Evolutionary conservation across 1,140 invertebrate species (phyloP).

Genomic region (Eufriesea mexicana): DNA sequence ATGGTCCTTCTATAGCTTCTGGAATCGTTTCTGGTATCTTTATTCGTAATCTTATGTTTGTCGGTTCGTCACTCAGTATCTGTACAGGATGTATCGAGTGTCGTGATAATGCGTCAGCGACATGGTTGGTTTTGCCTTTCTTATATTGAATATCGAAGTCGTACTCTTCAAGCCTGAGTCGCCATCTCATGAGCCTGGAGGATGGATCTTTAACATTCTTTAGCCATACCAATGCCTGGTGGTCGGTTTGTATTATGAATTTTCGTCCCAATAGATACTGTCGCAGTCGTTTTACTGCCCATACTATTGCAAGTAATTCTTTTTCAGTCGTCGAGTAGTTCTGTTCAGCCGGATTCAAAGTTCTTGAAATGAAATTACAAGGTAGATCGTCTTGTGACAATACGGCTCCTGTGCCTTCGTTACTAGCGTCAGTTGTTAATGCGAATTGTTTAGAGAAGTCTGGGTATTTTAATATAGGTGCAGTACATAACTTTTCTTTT

Average conservation of each 20-base stretch:
- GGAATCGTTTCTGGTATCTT: no score
- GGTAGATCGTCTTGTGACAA: not conserved
- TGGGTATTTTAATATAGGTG: no score
- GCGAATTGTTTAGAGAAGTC: not conserved
- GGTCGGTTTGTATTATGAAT: not conserved
- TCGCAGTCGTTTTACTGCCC: constrained; percentile 10
- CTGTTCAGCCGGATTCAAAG: not conserved
- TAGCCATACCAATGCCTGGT: not conserved
- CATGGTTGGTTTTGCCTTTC: constrained; percentile 13
- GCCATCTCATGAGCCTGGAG: not conserved
- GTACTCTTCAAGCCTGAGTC: constrained; percentile 25
- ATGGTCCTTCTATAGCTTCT: no score
- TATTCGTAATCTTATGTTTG: no score
- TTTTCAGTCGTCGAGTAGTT: constrained; percentile 5
- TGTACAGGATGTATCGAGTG: no score
- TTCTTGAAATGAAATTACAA: not conserved
- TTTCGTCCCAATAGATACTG: constrained; percentile 2
- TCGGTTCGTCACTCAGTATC: no score
- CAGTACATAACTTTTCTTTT: no score
- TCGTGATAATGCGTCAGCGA: constrained; percentile 6
- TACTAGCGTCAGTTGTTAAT: not conserved
- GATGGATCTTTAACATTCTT: not conserved
- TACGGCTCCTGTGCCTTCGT: no score
- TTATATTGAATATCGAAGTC: constrained; percentile 20
- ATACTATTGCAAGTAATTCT: constrained; percentile 20